Base-by-base conservation (phyloP, 2,797 vertebrate genomes). In the Cynodonichthys magdalenae region DNA sequence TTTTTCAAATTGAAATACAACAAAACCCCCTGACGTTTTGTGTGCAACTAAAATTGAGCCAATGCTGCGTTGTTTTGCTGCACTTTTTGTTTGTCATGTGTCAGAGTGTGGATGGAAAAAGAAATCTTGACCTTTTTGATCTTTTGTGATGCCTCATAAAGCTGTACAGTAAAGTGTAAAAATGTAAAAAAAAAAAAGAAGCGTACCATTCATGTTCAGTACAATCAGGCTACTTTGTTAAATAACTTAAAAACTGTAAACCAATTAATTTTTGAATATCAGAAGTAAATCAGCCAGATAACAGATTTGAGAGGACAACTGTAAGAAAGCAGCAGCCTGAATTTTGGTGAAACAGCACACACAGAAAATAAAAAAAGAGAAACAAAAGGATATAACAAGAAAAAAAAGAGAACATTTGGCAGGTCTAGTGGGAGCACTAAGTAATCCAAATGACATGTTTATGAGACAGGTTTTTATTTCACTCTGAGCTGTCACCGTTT, bases 391-490 rank as follows among this genome's bases (percentile, higher is more conserved):
- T 41, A 31, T 47, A 53, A n/a, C 29, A 42, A 18, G 19, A 34
- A 27, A 53, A 52, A 19, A 59, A 27, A 55, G 18, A 14, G 61
- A 53, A 52, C 28, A 49, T 18, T 53, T 66, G 70, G 50, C 50
- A 27, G 57, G 66, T 74, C 41, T 19, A 67, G 63, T 74, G 53
- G 63, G 69, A 77, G 53, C 2, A 1, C 61, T 54, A 57, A 7
- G 53, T 65, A 69, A 81, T 68, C 74, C 3, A 2, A 20, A 53
- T 73, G 70, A 80, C 41, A 3, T 24, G 67, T 79, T 73, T 74
- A 50, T 54, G 64, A 72, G 70, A 71, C 64, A 74, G 74, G 72
- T 79, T 87, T 83, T 69, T 80, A 63, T 87, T 88, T 79, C 78
- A 64, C 28, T 66, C 60, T 71, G 75, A 81, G 61, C 64, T 41